Evolutionary conservation across 2,888 invertebrate species (phyloP), one percentile per base, ranked within the genome.

Genomic region (Parochlus steinenii): DNA sequence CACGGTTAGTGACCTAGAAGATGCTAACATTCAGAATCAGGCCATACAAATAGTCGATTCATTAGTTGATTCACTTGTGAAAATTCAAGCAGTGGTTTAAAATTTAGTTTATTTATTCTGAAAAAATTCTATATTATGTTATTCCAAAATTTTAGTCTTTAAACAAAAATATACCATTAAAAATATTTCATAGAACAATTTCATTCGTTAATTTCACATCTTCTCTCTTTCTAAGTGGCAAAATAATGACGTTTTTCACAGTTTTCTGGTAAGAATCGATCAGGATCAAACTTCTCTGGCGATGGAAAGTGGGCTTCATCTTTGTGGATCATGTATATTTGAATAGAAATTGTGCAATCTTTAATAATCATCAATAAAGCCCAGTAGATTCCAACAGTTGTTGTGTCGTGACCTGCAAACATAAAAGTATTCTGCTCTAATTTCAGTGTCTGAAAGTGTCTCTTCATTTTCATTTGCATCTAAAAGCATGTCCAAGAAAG

Each of bases 361-460:
- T 20, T 24, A 18, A 64, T 63, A 25, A 68, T 48, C 39, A 57
- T 53, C 41, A 62, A 66, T 19, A 68, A 51, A 33, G 61, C 49
- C 53, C 65, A 68, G 38, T 54, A 55, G 7, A 67, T 53, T 2
- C 62, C 62, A 6, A 64, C 57, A 1, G 65, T 58, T 7, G 64
- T 65, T 3, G 67, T 67, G 39, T 66, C 64, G 38, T 65, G 62
- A 0, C 64, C 65, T 53, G 70, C 76, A 52, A 78, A 79, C 70
- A 78, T 71, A 44, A 78, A 76, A 0, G 78, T 78, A 43, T 77
- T 78, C 74, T 49, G 75, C 72, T 36, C 71, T 61, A 27, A 79
- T 65, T 40, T 68, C 67, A 16, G 65, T 50, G 42, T 70, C 65
- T 6, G 64, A 63, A 28, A 79, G 53, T 4, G 63, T 65, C 40